Evolutionary conservation across 1,140 invertebrate species (phyloP).

Genomic region (Ridgeia piscesae): DNA sequence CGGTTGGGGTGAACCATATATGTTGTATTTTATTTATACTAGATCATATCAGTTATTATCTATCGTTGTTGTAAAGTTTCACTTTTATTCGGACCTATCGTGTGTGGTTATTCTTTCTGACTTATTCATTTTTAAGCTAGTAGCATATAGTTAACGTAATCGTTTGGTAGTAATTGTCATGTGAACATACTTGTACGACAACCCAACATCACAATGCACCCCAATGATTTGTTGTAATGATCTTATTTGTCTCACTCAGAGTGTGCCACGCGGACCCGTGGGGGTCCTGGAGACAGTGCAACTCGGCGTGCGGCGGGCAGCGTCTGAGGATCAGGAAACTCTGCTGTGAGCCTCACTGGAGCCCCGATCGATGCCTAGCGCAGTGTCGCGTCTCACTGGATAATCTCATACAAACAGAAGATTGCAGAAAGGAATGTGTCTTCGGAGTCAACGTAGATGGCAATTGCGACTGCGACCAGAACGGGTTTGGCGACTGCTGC

Average conservation of each 20-base stretch:
- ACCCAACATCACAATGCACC: no score
- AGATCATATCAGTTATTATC: no score
- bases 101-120: no score
- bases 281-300: background rate
- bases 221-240: no score
- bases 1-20: no score
- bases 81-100: no score
- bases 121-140: no score
- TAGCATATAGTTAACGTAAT: no score
- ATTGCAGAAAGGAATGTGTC: background rate
- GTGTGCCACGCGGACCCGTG: background rate
- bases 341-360: background rate
- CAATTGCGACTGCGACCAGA: background rate
- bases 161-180: no score
- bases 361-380: background rate
- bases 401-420: background rate
- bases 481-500: background rate
- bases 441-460: background rate
- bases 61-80: no score
- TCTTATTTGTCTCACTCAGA: background rate
- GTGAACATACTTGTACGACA: no score
- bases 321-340: background rate
- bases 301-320: background rate
- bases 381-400: background rate
- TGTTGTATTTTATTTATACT: no score